Evolutionary conservation across 2,888 invertebrate species (phyloP), one percentile per base, ranked within the genome.

Genomic region (Nasonovia ribisnigri): DNA sequence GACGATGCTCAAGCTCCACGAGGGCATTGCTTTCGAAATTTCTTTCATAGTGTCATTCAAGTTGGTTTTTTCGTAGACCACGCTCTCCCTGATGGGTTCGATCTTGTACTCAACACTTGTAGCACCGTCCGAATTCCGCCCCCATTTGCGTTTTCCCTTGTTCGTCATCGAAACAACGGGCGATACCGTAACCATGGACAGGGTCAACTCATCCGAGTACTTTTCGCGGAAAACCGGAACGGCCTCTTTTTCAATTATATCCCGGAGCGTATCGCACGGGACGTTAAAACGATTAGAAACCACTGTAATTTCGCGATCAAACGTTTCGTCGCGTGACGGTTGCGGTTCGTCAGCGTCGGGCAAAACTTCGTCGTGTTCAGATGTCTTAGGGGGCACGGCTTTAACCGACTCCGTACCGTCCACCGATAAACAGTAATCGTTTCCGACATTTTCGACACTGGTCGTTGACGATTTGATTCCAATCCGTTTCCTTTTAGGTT

Each of bases 1-100:
- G 24, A 94, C 92, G 6, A 94, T 87, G 87, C 94, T 94, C 24
- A 94, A 92, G 89, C 94, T 94, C 94, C 94, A 94, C n/a, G 92
- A 92, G 5, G 94, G 94, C 94, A 94, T 94, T 88, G 89, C 46
- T 43, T 92, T 91, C 51, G 94, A 93, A 57, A 94, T 54, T 60
- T 94, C 94, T 6, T 89, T n/a, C 92, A 94, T 94, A 20, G 94
- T 24, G 43, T 94, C 94, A 29, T 92, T 89, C 48, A 94, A 46
- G 36, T 60, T 94, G 13, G 46, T 46, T 84, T 93, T 90, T 84
- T 36, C 84, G n/a, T 54, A 87, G n/a, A 46, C 60, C n/a, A 3
- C 11, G 6, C 46, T 92, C 6, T 26, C 42, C 46, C 46, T 86
- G 26, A 6, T 13, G n/a, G 91, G 91, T 43, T 92, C 43, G n/a